phyloP scores from a whole-genome alignment of 2,797 vertebrate genomes.

The Propithecus perrieri region DNA sequence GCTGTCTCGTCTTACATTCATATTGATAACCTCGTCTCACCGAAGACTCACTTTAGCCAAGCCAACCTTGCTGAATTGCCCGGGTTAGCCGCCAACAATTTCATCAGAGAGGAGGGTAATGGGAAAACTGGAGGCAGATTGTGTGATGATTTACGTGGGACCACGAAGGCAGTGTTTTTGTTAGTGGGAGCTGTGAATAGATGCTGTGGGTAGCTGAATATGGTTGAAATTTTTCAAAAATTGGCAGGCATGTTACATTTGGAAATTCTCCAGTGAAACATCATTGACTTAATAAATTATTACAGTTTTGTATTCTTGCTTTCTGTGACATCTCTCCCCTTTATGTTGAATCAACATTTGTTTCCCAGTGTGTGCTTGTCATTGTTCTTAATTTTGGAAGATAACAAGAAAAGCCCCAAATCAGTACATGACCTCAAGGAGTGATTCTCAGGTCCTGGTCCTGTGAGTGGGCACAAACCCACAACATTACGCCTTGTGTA shows the following conservation, averaged over 20 bases:
- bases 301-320: background rate
- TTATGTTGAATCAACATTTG: constrained; percentile 13
- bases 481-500: background rate
- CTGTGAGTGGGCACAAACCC: background rate
- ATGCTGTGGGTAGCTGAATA: constrained; percentile 44
- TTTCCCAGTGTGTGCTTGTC: background rate
- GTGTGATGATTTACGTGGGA: constrained; percentile 12
- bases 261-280: constrained; percentile 44
- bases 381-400: constrained; percentile 31
- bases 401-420: background rate
- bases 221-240: constrained; percentile 18
- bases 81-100: background rate
- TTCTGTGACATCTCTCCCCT: constrained; percentile 25
- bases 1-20: background rate
- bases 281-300: constrained; percentile 27
- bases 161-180: background rate
- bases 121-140: background rate
- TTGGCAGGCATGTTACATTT: constrained; percentile 48
- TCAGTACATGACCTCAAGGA: background rate
- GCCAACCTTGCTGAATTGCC: constrained; percentile 48
- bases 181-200: constrained; percentile 40
- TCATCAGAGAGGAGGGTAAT: constrained; percentile 21
- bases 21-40: constrained; percentile 9
- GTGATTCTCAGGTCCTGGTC: background rate
- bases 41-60: constrained; percentile 4